Base-by-base conservation (phyloP, 2,888 invertebrate genomes). In the Carpatolechia fugitivella region DNA sequence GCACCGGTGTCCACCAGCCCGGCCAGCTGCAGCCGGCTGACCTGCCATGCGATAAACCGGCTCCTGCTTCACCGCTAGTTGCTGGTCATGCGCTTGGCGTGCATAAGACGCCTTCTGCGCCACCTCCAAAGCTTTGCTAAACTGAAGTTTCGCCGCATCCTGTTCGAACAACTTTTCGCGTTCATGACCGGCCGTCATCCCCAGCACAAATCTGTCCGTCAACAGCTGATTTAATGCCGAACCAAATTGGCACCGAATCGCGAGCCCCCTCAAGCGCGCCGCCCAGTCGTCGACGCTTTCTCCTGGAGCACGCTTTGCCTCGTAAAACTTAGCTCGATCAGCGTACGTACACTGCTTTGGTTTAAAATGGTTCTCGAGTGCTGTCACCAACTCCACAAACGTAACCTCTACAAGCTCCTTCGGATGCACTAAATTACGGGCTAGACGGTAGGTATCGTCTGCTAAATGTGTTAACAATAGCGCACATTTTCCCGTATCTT, bases 241-340 rank as follows among this genome's bases (percentile, higher is more conserved):
- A 24, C 44, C 44, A 11, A 46, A 46, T 5, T 46, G 24, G 44
- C 44, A 46, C 18, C 13, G 44, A n/a, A 46, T 38, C 3, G 52
- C 51, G 7, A 57, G 51, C 30, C 54, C 54, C 29, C 54, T 30
- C 29, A 57, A 1, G n/a, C 57, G 46, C n/a, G 54, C 57, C 29
- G 52, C 51, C 54, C 54, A 57, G 13, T 52, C 35, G 11, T 54
- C 56, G 46, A 56, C 54, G 18, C 46, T 56, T 38, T 53, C 53
- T 18, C 54, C 47, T 3, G 31, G 14, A 14, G 24, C 36, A 7
- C 53, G 33, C 29, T 13, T 56, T 24, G 54, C 56, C 14, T 29
- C 56, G 16, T 56, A 54, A 5, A 56, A 56, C 18, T 56, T 56
- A 5, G 44, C 54, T 29, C 50, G 20, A 16, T 40, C 40, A 40